Percentiles rank a stretch among this genome's conserved stretches.
Conservation (phyloP, 2,113 vertebrate species). For the Sisor rabdophorus region DNA sequence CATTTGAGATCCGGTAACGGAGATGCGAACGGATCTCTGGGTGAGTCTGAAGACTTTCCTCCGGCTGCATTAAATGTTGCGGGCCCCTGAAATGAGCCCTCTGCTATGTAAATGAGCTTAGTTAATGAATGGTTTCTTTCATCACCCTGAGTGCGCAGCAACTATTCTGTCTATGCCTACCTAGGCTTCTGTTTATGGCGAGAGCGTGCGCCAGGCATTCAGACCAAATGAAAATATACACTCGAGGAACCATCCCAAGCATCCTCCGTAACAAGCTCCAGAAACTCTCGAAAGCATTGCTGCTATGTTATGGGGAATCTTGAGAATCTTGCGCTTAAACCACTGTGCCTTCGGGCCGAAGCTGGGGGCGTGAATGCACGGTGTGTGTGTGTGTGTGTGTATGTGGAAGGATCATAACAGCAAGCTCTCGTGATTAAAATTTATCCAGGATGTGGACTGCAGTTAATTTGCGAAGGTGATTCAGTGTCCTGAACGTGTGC, state of each 20-base stretch:
- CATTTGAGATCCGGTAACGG: neutral
- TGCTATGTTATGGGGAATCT: constrained; percentile 90
- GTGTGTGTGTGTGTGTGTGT: constrained; percentile 11
- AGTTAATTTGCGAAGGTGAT: constrained; percentile 31
- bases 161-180: constrained; percentile 80
- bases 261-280: constrained; percentile 94
- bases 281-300: constrained; percentile 81
- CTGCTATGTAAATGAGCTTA: constrained; percentile 72
- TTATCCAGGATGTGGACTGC: constrained; percentile 55
- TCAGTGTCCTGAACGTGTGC: constrained; percentile 12
- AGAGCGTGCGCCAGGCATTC: constrained; percentile 87
- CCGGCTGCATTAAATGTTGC: constrained; percentile 14
- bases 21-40: neutral
- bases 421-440: constrained; percentile 53
- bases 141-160: constrained; percentile 72
- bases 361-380: constrained; percentile 14
- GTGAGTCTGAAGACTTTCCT: neutral
- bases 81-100: constrained; percentile 30
- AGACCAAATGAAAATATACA: constrained; percentile 95
- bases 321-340: constrained; percentile 83
- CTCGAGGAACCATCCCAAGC: constrained; percentile 79
- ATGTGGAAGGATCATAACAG: constrained; percentile 47
- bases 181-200: constrained; percentile 82
- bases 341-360: constrained; percentile 63
- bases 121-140: constrained; percentile 87